phyloP scores from a whole-genome alignment of 1,140 invertebrate species.

The Euura saliciscinereae region DNA sequence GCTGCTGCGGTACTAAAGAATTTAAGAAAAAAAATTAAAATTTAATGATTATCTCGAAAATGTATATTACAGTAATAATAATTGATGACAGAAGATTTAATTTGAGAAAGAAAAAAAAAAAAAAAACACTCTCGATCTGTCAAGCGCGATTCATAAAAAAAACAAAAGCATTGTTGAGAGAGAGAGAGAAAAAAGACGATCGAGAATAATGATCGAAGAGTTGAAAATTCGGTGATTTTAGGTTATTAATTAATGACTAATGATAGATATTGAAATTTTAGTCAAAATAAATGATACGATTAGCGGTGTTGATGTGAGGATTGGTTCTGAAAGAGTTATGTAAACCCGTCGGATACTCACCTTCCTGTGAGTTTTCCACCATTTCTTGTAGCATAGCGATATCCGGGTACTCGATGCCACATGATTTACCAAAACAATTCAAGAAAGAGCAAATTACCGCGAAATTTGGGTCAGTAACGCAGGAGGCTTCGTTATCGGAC shows the following conservation, averaged over 20 bases:
- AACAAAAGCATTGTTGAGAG: no score
- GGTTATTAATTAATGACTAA: no score
- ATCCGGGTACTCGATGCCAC: conserved; percentile 76
- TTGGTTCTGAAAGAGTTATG: no score
- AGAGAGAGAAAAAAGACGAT: no score
- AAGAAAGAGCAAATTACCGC: conserved; percentile 94
- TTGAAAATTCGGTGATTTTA: no score
- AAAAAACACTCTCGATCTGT: conserved; percentile 33
- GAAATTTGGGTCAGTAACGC: conserved; percentile 94
- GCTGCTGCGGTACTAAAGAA: conserved; percentile 76
- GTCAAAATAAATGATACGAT: no score
- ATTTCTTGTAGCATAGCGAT: conserved; percentile 85
- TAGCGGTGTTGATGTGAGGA: no score
- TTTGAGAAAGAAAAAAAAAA: conserved; percentile 27
- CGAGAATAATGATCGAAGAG: no score
- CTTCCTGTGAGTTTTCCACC: conserved; percentile 86
- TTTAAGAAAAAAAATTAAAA: conserved; percentile 46
- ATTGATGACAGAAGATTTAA: no score
- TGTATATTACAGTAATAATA: no score
- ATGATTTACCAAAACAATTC: conserved; percentile 83
- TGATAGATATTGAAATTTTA: no score
- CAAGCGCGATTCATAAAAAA: conserved; percentile 13
- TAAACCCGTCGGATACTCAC: conserved; percentile 59
- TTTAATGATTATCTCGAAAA: conserved; percentile 56
- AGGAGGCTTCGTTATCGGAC: conserved; percentile 83